Base-by-base conservation (phyloP, 1,140 invertebrate species). In the Eciton burchellii region DNA sequence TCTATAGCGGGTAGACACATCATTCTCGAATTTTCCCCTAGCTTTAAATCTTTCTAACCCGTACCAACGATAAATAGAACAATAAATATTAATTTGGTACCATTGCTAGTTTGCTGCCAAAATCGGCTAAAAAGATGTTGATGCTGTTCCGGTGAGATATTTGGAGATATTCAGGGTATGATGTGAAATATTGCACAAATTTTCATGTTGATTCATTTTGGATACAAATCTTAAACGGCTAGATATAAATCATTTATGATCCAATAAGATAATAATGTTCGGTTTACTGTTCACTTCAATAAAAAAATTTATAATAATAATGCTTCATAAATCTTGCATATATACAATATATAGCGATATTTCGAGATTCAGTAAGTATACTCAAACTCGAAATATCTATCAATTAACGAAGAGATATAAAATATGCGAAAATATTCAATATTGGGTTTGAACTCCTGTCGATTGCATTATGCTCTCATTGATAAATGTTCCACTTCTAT, bases 361-460 rank as follows among this genome's bases (percentile, higher is more conserved):
- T 79, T 21, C 43, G 41, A 56, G 11, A 21, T 3, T 49, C 73
- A 29, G 77, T 59, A 79, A 52, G 65, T 45, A n/a, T 49, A 43
- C 68, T 57, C 66, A 52, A 63, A 52, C 21, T 85, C 74, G 63
- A 77, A 85, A 72, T 57, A 83, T 85, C 47, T 60, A 86, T 86
- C 70, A 62, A 21, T 72, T 41, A 21, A 73, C 81, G 76, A 56
- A 82, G 83, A 60, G 56, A 14, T 56, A 52, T 45, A 65, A 81
- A 84, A 16, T 60, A 63, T 19, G 65, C 45, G 9, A 35, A 26
- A 11, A 52, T n/a, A 29, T 35, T 6, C 35, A 6, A 35, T 35
- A 35, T 35, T 6, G 6, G 2, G 35, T 35, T 35, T 6, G 35
- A 35, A 35, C 35, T 35, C 35, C 19, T 54, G 6, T 57, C 1